A percentile compares a stretch with the other conserved stretches of the same genome.
These are phyloP conservation scores for Aromia moschata DNA, from an alignment of 2,888 invertebrate genomes.

Conservation along the genomic window DNA sequence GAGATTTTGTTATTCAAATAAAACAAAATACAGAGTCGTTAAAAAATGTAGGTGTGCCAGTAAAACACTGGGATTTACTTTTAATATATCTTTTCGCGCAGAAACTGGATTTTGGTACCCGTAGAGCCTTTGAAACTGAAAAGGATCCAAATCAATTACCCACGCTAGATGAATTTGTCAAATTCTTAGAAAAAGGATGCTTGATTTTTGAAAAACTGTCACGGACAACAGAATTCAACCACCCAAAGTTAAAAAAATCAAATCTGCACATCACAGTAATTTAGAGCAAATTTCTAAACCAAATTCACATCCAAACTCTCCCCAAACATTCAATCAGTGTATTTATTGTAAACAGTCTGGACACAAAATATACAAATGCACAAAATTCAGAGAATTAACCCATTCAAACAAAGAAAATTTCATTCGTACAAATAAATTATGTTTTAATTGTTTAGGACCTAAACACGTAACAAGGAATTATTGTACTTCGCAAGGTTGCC, in stretches of 20 bases:
- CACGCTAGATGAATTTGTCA: constrained; percentile 16
- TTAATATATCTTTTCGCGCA: constrained; percentile 4
- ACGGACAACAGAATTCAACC: not conserved
- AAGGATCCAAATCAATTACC: constrained; percentile 9
- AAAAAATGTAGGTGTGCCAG: not conserved
- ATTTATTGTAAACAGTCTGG: not conserved
- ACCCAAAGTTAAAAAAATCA: not conserved
- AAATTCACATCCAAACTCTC: not conserved
- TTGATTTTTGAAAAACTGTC: constrained; percentile 9
- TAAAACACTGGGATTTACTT: not conserved
- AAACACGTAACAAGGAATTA: not conserved
- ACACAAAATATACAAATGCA: constrained; percentile 11
- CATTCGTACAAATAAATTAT: constrained; percentile 1
- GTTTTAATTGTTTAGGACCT: constrained; percentile 20
- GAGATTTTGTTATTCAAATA: constrained; percentile 7
- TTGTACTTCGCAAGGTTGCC: constrained; percentile 53
- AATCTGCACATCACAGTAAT: not conserved
- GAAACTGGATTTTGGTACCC: constrained; percentile 19
- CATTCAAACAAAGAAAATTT: constrained; percentile 11
- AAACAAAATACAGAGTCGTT: constrained; percentile 9
- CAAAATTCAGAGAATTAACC: not conserved
- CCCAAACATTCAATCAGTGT: not conserved
- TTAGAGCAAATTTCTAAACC: too few species aligned
- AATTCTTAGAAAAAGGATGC: constrained; percentile 15
- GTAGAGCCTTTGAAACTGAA: constrained; percentile 24